Percentiles rank a stretch among this genome's conserved stretches.
Evolutionary conservation across 2,113 vertebrate species (phyloP).

Genomic region (Zosterops hypoxanthus): DNA sequence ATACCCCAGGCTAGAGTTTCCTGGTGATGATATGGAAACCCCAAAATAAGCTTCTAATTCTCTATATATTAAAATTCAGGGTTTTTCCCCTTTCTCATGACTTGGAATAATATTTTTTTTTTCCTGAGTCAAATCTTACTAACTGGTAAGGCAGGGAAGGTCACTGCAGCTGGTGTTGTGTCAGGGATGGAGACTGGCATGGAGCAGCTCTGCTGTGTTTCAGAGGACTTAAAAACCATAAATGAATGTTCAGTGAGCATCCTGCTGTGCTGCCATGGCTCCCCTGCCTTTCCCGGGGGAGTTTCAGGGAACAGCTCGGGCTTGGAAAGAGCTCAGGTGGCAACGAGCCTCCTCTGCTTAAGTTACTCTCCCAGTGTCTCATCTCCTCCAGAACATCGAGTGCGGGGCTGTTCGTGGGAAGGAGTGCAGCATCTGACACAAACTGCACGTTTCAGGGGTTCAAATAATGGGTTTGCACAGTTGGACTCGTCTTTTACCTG

Average conservation of each 20-base stretch:
- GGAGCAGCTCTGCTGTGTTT: neutral
- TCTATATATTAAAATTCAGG: neutral
- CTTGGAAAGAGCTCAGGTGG: neutral
- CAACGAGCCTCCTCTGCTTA: neutral
- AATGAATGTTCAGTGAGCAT: neutral
- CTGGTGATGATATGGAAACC: neutral
- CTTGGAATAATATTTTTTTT: neutral
- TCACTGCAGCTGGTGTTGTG: neutral
- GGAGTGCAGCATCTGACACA: neutral
- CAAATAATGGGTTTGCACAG: neutral
- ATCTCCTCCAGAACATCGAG: neutral
- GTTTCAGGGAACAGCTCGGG: neutral
- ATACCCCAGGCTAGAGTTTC: neutral
- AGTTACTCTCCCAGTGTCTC: neutral
- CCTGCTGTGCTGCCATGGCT: neutral
- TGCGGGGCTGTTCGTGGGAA: neutral
- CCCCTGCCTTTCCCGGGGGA: neutral
- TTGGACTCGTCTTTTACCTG: neutral
- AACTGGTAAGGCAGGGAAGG: neutral
- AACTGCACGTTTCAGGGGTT: neutral
- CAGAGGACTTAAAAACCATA: neutral
- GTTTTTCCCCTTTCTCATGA: fast-evolving
- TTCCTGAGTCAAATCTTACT: neutral
- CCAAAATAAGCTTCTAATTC: neutral
- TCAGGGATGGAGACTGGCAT: neutral